Base-by-base conservation (phyloP, 2,113 vertebrate species). In the Brachypodius melanocephalos region DNA sequence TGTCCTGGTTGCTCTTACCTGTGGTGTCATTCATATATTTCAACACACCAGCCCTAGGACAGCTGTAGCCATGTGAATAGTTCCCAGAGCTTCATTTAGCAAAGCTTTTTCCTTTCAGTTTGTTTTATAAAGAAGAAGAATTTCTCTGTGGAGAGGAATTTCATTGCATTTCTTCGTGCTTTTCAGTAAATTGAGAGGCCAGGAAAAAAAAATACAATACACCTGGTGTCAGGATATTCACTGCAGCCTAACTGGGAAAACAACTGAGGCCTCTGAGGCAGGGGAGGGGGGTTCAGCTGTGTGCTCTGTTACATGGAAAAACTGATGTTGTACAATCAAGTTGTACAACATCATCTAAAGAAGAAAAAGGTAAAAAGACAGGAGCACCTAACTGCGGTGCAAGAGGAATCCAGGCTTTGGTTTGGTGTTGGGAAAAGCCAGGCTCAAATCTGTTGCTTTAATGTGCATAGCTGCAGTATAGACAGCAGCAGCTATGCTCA, bases 41-140 rank as follows among this genome's bases (percentile, higher is more conserved):
- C 79, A 72, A n/a, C 46, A 29, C 5, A 15, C 20, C 42, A 62
- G 77, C 71, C 42, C 54, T 36, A 52, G 55, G 66, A 84, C 75
- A 89, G 88, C 88, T 69, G 42, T 8, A 85, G 72, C 65, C 2
- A 2, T 16, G 11, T 31, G 49, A 90, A 69, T 36, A 52, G 55
- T 75, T 85, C 54, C 29, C 65, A 77, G 81, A 65, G 25, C 75
- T 95, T 93, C 34, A 12, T 92, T 94, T 91, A 82, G 79, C 48
- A 59, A 81, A 58, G 24, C 49, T 80, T 87, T 81, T 86, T 52
- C 68, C 58, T 77, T 80, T 72, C 55, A 29, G 34, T 78, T 89
- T 69, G 73, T 68, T 93, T 93, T 85, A 62, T 42, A 73, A 79
- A 85, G 58, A 57, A 51, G 38, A 90, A 62, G 8, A 90, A 57